These are phyloP conservation scores for Lytechinus pictus DNA, from an alignment of 35 echinoderm and acorn worm genomes.

Conservation along the genomic window DNA sequence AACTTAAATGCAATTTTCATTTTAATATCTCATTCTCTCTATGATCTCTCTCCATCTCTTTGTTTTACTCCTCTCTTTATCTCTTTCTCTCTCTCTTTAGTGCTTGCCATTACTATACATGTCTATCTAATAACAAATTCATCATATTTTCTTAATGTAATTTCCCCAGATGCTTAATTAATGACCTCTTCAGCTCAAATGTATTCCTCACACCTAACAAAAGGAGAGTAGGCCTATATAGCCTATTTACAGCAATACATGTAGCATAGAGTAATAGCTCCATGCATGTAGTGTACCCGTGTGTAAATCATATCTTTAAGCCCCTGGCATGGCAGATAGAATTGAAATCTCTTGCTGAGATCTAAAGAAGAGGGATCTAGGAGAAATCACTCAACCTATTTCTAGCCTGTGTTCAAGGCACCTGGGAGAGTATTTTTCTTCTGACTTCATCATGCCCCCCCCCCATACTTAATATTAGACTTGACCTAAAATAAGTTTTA, in stretches of 20 bases:
- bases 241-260: not conserved
- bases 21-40: too few species aligned
- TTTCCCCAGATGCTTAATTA: not conserved
- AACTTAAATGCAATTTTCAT: too few species aligned
- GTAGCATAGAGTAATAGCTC: not conserved
- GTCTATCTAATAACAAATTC: too few species aligned
- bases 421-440: not conserved
- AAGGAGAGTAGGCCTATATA: not conserved
- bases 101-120: too few species aligned
- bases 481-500: too few species aligned
- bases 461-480: too few species aligned
- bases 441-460: too few species aligned
- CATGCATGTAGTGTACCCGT: not conserved
- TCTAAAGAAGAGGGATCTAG: not conserved
- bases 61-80: too few species aligned
- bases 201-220: not conserved
- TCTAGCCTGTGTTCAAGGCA: not conserved
- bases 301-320: not conserved
- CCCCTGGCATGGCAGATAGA: not conserved
- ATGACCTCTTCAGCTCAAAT: not conserved
- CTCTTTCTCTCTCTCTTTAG: too few species aligned
- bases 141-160: too few species aligned
- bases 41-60: too few species aligned
- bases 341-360: constrained; percentile 7
- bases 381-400: not conserved